These are phyloP conservation scores for Carassius gibelio DNA, from an alignment of 2,113 vertebrate genomes.

Conservation along the genomic window DNA sequence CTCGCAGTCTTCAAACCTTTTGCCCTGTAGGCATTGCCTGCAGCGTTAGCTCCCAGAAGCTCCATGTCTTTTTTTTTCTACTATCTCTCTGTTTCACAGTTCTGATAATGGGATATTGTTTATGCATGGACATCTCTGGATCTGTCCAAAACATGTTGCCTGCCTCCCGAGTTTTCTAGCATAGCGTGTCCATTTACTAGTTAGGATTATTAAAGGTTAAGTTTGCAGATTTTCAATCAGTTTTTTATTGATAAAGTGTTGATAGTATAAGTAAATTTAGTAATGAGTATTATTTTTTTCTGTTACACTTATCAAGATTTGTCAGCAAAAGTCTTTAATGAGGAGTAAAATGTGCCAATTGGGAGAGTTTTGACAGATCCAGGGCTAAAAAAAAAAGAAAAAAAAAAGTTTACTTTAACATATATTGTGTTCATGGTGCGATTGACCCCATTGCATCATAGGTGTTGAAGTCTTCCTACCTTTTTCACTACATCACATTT, in stretches of 20 bases:
- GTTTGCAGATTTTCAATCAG: background rate
- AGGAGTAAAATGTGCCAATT: background rate
- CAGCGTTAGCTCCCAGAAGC: conserved; percentile 49
- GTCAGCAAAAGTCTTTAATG: background rate
- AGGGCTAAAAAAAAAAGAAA: too few species aligned
- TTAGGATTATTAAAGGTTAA: background rate
- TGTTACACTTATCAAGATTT: background rate
- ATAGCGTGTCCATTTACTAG: background rate
- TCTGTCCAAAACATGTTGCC: background rate
- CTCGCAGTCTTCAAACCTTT: conserved; percentile 49
- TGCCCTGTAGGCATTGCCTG: conserved; percentile 64
- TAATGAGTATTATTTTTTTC: background rate
- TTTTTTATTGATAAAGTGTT: background rate
- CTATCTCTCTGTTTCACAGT: conserved; percentile 12
- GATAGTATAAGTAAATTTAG: background rate
- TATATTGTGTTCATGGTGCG: too few species aligned
- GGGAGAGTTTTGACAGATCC: background rate
- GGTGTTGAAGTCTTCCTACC: background rate
- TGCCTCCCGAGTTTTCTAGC: background rate
- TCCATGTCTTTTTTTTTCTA: conserved; percentile 9
- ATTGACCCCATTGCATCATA: background rate
- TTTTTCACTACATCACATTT: background rate
- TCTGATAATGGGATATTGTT: background rate
- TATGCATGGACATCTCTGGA: conserved; percentile 9
- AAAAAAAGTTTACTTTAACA: too few species aligned